Base-by-base conservation (phyloP, 2,113 vertebrate genomes). In the Noturus placidus region DNA sequence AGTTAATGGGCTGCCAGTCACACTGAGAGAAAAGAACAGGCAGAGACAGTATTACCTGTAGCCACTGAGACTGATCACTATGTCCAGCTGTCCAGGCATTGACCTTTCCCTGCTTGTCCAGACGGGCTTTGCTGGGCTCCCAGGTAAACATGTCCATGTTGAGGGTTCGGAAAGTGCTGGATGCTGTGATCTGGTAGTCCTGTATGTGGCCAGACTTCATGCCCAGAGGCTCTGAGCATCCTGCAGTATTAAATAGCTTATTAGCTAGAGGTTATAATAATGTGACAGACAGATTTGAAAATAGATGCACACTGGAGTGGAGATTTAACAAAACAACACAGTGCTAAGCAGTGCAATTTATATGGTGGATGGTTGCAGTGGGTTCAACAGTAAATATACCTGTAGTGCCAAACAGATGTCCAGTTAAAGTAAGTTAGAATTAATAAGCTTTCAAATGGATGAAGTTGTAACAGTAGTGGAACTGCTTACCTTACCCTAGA, bases 111-210 rank as follows among this genome's bases (percentile, higher is more conserved):
- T 99, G 98, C 91, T 98, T 99, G 95, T 99, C 98, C 91, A 99
- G 94, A 0, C 98, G 95, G 74, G 98, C 97, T 93, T 99, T 99
- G 77, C 97, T 95, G n/a, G 98, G 96, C 92, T 99, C 98, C 98
- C 98, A 99, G 11, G 98, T 94, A 8, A 99, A 99, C 97, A 99
- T 99, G 92, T 99, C 98, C 98, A 99, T 99, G 94, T 99, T 99
- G 92, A 99, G 97, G 0, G 98, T 99, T 85, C 97, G 95, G 94
- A 99, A 99, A 93, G 98, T 92, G 87, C 98, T 99, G 76, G 98
- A 99, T 59, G 97, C 98, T 2, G 94, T 97, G 90, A 99, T 96
- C 93, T 99, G 98, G 91, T 96, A 98, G 91, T 99, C 98, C 91
- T 99, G 98, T 89, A 99, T 95, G 8, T 99, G 97, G 83, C 98